A percentile compares a stretch with the other conserved stretches of the same genome.
These are phyloP conservation scores for Rhinichthys klamathensis DNA, from an alignment of 2,113 vertebrate genomes.

Conservation along the genomic window DNA sequence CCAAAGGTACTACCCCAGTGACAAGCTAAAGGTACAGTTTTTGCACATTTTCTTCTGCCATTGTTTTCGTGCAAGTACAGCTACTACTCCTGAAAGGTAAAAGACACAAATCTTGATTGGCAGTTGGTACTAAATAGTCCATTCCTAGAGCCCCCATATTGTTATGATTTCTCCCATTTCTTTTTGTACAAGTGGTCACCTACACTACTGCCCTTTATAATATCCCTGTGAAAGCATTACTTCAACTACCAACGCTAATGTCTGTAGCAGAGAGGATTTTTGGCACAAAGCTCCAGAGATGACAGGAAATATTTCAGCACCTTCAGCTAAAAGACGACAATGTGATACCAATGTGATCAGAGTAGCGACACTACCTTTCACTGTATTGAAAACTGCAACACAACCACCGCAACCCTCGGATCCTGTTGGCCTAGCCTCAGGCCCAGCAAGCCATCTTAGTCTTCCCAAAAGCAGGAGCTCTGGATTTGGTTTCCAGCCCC, in stretches of 20 bases:
- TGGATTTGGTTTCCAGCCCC: constrained; percentile 44
- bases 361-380: not conserved
- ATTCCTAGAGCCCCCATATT: not conserved
- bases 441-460: constrained; percentile 6
- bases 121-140: not conserved
- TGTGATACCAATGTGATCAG: constrained; percentile 1
- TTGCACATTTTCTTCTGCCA: not conserved
- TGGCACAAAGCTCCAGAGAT: constrained; percentile 11
- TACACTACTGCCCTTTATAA: constrained; percentile 45
- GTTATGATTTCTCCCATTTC: not conserved
- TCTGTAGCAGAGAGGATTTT: constrained; percentile 44
- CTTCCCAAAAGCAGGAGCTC: constrained; percentile 38
- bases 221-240: not conserved
- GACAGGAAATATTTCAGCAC: constrained; percentile 30
- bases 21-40: not conserved
- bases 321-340: not conserved
- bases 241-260: constrained; percentile 23
- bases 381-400: constrained; percentile 25
- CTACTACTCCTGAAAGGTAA: not conserved
- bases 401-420: constrained; percentile 45
- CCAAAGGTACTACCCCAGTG: not conserved
- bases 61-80: not conserved
- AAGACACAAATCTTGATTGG: not conserved
- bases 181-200: not conserved
- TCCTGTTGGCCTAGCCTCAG: constrained; percentile 35